Evolutionary conservation across 2,888 invertebrate genomes (phyloP).

Genomic region (Luperina testacea): DNA sequence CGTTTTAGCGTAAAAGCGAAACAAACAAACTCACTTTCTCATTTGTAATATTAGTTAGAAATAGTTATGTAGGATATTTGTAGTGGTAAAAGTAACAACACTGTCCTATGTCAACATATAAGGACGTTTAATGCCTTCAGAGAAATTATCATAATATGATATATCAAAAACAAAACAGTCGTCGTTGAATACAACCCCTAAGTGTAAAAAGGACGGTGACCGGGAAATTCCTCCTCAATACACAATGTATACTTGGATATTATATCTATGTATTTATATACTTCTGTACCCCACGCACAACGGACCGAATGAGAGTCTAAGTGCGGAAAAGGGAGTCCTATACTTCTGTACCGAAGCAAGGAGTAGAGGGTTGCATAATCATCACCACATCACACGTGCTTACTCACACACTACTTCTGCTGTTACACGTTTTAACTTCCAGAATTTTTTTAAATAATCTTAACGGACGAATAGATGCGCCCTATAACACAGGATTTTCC

Average conservation of each 20-base stretch:
- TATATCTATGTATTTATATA: not conserved
- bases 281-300: no score
- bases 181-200: conserved; percentile 2
- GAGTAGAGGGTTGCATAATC: conserved; percentile 17
- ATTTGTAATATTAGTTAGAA: not conserved
- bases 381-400: no score
- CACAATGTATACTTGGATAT: conserved; percentile 9
- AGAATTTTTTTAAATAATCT: no score
- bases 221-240: conserved; percentile 30
- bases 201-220: conserved; percentile 27
- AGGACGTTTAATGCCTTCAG: no score
- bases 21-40: not conserved
- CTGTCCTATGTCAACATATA: no score
- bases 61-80: not conserved
- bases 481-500: no score
- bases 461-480: no score
- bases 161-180: not conserved
- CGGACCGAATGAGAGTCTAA: no score
- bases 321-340: no score
- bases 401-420: no score
- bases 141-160: not conserved
- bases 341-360: not conserved
- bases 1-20: no score
- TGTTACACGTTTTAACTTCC: no score
- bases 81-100: not conserved